Conservation (phyloP, 2,888 invertebrate species). For the Sinopyrophorus schimmeli region DNA sequence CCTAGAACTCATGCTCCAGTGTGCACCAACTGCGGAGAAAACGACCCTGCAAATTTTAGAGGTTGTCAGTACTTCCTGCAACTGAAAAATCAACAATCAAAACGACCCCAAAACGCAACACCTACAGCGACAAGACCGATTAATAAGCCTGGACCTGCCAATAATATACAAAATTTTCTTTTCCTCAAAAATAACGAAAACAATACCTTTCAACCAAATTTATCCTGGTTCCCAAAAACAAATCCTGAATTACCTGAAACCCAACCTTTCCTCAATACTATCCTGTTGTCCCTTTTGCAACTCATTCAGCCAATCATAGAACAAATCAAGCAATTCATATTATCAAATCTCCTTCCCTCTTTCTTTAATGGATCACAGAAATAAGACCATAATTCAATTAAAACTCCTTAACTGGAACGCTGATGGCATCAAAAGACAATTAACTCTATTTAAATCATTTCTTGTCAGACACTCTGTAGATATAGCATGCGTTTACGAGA, state of each 20-base stretch:
- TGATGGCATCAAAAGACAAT: conserved; percentile 1
- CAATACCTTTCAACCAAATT: no score
- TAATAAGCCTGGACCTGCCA: no score
- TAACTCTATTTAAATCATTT: not conserved
- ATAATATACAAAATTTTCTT: no score
- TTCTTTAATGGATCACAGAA: conserved; percentile 5
- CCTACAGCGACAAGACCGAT: no score
- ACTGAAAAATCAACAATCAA: conserved; percentile 1
- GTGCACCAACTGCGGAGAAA: conserved; percentile 7
- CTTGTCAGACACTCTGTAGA: conserved; percentile 1
- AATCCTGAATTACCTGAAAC: not conserved
- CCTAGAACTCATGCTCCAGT: not conserved
- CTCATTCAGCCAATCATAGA: not conserved
- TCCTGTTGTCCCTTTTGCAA: not conserved
- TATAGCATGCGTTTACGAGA: no score
- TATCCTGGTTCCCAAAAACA: no score
- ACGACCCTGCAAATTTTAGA: conserved; percentile 6
- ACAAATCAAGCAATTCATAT: conserved; percentile 8
- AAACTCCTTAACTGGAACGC: conserved; percentile 12
- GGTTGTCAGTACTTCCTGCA: conserved; percentile 5
- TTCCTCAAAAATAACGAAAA: no score
- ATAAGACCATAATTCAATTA: not conserved
- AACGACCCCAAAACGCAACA: not conserved
- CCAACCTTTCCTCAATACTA: not conserved
- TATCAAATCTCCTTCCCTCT: conserved; percentile 3